Base-by-base conservation (phyloP, 2,888 invertebrate genomes). In the Epirrhoe alternata region DNA sequence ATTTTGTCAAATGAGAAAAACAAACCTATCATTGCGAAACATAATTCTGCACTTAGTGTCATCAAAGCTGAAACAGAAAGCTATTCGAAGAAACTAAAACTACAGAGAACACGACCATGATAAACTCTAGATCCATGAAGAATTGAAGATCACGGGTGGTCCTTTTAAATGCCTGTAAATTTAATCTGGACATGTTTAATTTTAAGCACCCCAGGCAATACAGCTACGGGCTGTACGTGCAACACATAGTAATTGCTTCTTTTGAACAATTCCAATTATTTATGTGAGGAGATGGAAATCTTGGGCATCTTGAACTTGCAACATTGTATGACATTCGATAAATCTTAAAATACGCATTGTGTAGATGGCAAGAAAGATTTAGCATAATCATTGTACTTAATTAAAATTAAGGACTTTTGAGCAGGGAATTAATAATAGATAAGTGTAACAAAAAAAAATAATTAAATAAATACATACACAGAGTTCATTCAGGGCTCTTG, bases 111-210 rank as follows among this genome's bases (percentile, higher is more conserved):
- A 17, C 17, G 7, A 24, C 8, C 38, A 49, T 50, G 31, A 31
- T 45, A 16, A 58, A 61, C 31, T 53, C 24, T 55, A 60, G 47
- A 56, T 35, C 33, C 17, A 63, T 59, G 38, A 54, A 38, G n/a
- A 55, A 56, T 52, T 59, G 38, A 54, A 38, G n/a, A 55, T 60
- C 56, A 17, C 63, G 63, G 66, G 66, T 63, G 66, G 66, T 67
- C 66, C 14, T 17, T 55, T 45, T 54, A 47, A 42, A 57, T 54
- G 35, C 31, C 47, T 53, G 57, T 38, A 58, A 30, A 53, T 38
- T n/a, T 30, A 45, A 52, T 42, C 51, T 52, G 33, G 10, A 38
- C 38, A 35, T 24, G 51, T 30, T 30, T 50, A 38, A 35, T 55
- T 35, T 55, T 50, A 42, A 16, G 24, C 35, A 31, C 49, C 62